Evolutionary conservation across 2,797 vertebrate species (phyloP), one percentile per base, ranked within the genome.

Genomic region (Siniperca scherzeri): DNA sequence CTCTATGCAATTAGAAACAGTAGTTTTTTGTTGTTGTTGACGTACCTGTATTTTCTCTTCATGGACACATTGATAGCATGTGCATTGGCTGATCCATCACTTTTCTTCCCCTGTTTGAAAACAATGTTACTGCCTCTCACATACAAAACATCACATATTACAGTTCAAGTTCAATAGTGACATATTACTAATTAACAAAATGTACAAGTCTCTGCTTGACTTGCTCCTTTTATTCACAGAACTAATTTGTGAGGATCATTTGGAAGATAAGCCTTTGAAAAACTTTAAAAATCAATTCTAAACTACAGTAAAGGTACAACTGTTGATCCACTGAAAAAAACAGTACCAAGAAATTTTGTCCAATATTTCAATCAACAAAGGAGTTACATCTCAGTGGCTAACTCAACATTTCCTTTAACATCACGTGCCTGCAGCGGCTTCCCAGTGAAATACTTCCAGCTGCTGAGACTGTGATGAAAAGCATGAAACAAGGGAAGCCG

Each of bases 1-100:
- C 52, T 68, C 30, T 11, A 27, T 5, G 2, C 21, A 25, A 17
- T n/a, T 5, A n/a, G 3, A 40, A 55, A 61, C 3, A 33, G 2
- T 7, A 11, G 2, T 46, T 10, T 16, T 27, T 27, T 56, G 4
- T 30, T 52, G 14, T 40, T 48, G 50, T 22, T 27, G 48, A 87
- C 92, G 1, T 83, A 99, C 98, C 98, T 98, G 96, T 99, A 99
- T 79, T 99, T 99, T 87, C 98, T 96, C 93, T 99, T 99, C 95
- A 98, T 97, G 27, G 96, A 96, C 77, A 98, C 97, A 0, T 99
- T 99, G 90, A 98, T 91, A 56, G 98, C 98, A 7, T 96, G 96
- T 0, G 98, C 98, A 2, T 99, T 98, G 3, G 96, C 96, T 0
- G 97, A 97, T 0, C 97, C 97, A 0, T 98, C 97, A 0, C 95